A percentile compares a stretch with the other conserved stretches of the same genome.
These are phyloP conservation scores for Stenotaenia linearis DNA, from an alignment of 2,888 invertebrate genomes.

Conservation along the genomic window DNA sequence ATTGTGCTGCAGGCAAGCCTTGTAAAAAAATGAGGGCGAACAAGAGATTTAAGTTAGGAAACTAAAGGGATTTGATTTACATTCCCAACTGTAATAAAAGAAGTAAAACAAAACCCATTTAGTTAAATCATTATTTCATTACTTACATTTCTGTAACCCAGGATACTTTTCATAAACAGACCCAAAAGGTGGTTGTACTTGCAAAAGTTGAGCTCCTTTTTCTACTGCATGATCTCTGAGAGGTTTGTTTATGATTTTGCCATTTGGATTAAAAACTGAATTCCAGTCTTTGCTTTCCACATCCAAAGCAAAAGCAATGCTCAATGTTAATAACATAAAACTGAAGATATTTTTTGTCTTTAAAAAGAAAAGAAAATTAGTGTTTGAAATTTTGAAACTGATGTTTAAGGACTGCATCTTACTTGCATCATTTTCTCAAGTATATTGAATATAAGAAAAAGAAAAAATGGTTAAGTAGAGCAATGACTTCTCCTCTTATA, in stretches of 20 bases:
- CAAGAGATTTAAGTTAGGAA: too few species aligned
- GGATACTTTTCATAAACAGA: neutral
- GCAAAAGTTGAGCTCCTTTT: neutral
- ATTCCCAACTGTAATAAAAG: too few species aligned
- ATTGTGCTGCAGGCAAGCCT: too few species aligned
- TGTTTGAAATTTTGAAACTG: neutral
- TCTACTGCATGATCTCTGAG: neutral
- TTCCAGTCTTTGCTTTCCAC: neutral
- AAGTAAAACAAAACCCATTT: neutral
- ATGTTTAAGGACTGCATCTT: neutral
- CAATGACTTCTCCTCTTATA: conserved; percentile 13
- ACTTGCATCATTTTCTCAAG: neutral
- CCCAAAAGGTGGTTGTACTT: neutral
- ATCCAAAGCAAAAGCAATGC: neutral
- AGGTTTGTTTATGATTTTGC: neutral
- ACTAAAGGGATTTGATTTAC: too few species aligned
- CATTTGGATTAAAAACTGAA: neutral
- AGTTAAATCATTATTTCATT: neutral
- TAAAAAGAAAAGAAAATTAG: neutral
- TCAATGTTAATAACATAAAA: neutral
- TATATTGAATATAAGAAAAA: neutral
- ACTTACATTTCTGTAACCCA: neutral
- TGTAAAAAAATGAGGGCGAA: too few species aligned
- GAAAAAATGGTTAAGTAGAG: conserved; percentile 2
- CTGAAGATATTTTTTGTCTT: neutral